Base-by-base conservation (phyloP, 1,140 invertebrate species). In the Musca vetustissima region DNA sequence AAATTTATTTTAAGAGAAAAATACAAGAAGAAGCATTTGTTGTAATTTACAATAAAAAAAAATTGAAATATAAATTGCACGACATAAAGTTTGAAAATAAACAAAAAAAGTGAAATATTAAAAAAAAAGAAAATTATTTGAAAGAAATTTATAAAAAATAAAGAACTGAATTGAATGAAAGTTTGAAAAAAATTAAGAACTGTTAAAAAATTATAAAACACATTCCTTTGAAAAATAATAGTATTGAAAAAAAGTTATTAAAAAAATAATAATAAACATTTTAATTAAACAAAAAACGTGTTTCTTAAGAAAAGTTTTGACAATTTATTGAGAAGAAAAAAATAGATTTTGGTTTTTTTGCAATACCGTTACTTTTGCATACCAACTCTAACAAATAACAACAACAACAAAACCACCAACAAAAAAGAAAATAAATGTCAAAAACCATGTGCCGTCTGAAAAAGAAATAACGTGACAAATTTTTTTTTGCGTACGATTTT, bases 381-480 rank as follows among this genome's bases (percentile, higher is more conserved):
- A 6, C 6, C 13, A 1, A 4, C 36, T 24, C 6, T 13, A 8
- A 2, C 7, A 1, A 32, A 0, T 7, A 52, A 11, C 17, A 49
- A 52, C 49, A 19, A 52, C n/a, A 59, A 59, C n/a, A n/a, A n/a
- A 59, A 59, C n/a, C 6, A 59, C n/a, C 15, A 9, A 36, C 1
- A 49, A 68, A 49, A 28, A 36, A 21, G 1, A 66, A 66, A 66
- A 50, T 48, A 59, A 68, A 48, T 61, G 55, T 68, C 59, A 64
- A 69, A 53, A 53, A 69, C 50, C 32, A 49, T 68, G 61, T 21
- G 17, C 57, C 36, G 36, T 25, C 28, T 61, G 32, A 61, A 61
- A 28, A 4, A n/a, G n/a, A n/a, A 28, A 61, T 61, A 61, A 43
- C 28, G 28, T 61, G 32, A 36, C 57, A 59, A 52, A n/a, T n/a